Percentiles rank a stretch among this genome's conserved stretches.
Conservation (phyloP, 2,888 invertebrate species). For the Achlya flavicornis region DNA sequence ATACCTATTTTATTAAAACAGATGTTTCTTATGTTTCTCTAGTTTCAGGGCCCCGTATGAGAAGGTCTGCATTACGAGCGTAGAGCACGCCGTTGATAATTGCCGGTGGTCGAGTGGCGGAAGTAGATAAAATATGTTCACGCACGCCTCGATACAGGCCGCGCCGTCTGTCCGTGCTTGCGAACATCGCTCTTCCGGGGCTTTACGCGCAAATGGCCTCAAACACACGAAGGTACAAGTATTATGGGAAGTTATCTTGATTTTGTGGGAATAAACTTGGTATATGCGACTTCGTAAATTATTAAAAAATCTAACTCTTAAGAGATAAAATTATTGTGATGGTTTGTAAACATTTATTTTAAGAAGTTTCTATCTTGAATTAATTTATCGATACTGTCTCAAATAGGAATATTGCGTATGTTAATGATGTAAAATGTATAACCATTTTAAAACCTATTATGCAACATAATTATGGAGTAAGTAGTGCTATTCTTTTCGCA, state of each 20-base stretch:
- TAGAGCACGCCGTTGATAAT: constrained; percentile 74
- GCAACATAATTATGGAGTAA: no score
- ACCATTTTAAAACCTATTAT: no score
- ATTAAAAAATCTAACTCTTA: no score
- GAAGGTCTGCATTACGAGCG: constrained; percentile 65
- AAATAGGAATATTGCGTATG: no score
- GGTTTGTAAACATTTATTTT: no score
- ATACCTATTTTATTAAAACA: no score
- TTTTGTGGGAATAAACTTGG: not conserved
- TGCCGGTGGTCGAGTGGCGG: constrained; percentile 64
- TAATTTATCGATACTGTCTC: no score
- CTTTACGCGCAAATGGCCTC: constrained; percentile 46
- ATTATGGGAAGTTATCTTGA: constrained; percentile 4
- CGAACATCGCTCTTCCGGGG: constrained; percentile 56
- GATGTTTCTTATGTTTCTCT: constrained; percentile 47
- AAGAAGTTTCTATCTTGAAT: no score
- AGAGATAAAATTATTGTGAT: no score
- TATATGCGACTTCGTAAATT: not conserved
- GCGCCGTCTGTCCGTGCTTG: constrained; percentile 34
- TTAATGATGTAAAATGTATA: no score
- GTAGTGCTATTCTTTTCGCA: no score
- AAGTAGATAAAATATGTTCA: constrained; percentile 80
- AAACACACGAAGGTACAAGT: constrained; percentile 32
- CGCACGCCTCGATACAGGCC: constrained; percentile 71
- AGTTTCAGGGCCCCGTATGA: constrained; percentile 37